Evolutionary conservation across 2,888 invertebrate species (phyloP), one percentile per base, ranked within the genome.

Genomic region (Halocaridina rubra): DNA sequence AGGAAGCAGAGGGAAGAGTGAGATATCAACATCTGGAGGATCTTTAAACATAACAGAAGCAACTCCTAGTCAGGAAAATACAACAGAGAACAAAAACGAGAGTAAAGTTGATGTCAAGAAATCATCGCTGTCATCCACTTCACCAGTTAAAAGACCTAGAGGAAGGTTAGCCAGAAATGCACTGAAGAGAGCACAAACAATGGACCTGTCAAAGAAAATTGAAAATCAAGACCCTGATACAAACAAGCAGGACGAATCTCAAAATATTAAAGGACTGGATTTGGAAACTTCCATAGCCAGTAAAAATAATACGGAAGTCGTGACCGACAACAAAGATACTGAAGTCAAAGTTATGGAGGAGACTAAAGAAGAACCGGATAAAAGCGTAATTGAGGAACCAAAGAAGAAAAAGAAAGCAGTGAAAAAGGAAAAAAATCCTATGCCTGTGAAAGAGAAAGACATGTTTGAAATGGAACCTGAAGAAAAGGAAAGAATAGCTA

Each of bases 401-500:
- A 76, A 39, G 53, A 59, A 72, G 19, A 74, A 64, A n/a, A 61
- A 72, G 22, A 29, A 27, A 13, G 77, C 75, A 64, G 16, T 4
- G 19, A 7, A n/a, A 3, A 22, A n/a, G 8, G 61, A n/a, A 19
- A 79, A 67, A 3, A 30, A 22, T 8, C 29, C 69, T 30, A 13
- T 10, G 24, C 30, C 7, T 27, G 2, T 30, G 19, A 69, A 27
- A 22, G 80, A 61, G 3, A n/a, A n/a, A n/a, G n/a, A n/a, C n/a
- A 30, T 77, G 57, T 77, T 82, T 39, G 82, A 82, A 24, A 76
- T 82, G 71, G 82, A 82, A 22, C 82, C 82, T 24, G 82, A 82
- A 5, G 82, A 82, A 29, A 82, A 82, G 59, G 82, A 82, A 13
- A 77, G 82, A 19, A 82, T 82, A 16, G 69, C 82, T 0, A 82